phyloP scores from a whole-genome alignment of 1,140 invertebrate genomes.

The Drosophila simulans region DNA sequence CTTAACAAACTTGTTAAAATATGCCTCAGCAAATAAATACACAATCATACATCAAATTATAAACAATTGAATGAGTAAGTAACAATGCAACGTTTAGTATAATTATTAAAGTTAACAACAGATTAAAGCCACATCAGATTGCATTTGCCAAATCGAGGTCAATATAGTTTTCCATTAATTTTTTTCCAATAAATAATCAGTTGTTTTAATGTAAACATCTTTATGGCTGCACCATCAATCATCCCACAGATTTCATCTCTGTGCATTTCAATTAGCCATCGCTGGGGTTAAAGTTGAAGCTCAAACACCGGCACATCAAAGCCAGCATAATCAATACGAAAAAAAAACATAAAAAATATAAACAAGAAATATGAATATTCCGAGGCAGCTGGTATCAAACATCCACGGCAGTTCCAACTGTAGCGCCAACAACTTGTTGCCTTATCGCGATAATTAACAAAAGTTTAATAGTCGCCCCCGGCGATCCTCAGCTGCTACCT shows the following conservation, averaged over 20 bases:
- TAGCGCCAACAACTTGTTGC: slow-evolving; percentile 47
- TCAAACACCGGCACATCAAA: slow-evolving; percentile 41
- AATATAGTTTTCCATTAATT: not conserved
- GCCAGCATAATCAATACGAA: slow-evolving; percentile 11
- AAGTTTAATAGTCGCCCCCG: slow-evolving; percentile 51
- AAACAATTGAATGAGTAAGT: not conserved
- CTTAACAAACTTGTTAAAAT: not conserved
- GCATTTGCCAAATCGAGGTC: slow-evolving; percentile 20
- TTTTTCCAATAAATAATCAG: not conserved
- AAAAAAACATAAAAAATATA: slow-evolving; percentile 7
- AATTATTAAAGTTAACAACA: not conserved
- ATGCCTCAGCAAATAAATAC: not conserved
- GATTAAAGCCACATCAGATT: not conserved
- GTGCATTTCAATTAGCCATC: slow-evolving; percentile 48
- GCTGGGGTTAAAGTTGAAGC: slow-evolving; percentile 30
- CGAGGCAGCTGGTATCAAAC: slow-evolving; percentile 32
- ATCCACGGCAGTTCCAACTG: slow-evolving; percentile 24
- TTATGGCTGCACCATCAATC: slow-evolving; percentile 37
- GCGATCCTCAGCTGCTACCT: slow-evolving; percentile 35
- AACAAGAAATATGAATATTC: slow-evolving; percentile 24
- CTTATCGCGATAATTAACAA: slow-evolving; percentile 71
- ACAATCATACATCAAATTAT: too few relatives aligned
- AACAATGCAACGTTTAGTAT: too few relatives aligned
- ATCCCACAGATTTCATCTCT: slow-evolving; percentile 33
- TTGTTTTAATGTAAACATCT: slow-evolving; percentile 33